A percentile compares a stretch with the other conserved stretches of the same genome.
These are phyloP conservation scores for Heterocephalus glaber DNA, from an alignment of 2,113 vertebrate genomes.

Conservation along the genomic window DNA sequence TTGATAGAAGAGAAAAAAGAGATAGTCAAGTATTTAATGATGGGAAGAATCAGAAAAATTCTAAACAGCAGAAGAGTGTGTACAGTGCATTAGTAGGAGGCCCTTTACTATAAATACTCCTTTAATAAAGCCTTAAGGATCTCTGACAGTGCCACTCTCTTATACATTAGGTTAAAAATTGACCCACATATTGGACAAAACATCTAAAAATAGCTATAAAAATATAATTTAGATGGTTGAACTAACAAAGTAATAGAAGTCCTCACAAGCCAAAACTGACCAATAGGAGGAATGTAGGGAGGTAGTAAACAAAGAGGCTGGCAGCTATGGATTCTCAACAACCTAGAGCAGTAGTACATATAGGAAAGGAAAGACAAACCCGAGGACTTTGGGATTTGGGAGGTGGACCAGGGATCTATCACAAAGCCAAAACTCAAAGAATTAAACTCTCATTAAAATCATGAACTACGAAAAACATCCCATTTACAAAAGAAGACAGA, in stretches of 20 bases:
- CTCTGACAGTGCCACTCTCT: not conserved
- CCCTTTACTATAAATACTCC: not conserved
- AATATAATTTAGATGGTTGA: slow-evolving; percentile 14
- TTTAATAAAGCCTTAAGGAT: not conserved
- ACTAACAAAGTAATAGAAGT: not conserved
- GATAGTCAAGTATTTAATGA: not conserved
- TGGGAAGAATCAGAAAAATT: not conserved
- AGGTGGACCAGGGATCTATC: not conserved
- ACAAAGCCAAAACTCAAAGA: not conserved
- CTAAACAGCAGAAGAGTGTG: slow-evolving; percentile 22
- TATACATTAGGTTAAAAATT: slow-evolving; percentile 5
- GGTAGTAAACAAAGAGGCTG: not conserved
- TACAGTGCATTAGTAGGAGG: not conserved
- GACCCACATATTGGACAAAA: not conserved
- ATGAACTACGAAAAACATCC: not conserved
- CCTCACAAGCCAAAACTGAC: not conserved
- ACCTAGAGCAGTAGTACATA: not conserved
- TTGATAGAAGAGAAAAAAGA: not conserved
- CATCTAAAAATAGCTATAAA: not conserved
- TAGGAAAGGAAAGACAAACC: not conserved
- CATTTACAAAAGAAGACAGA: slow-evolving; percentile 11
- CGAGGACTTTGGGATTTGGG: not conserved
- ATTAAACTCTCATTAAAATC: not conserved
- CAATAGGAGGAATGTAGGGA: not conserved
- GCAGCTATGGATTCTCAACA: not conserved